phyloP scores from a whole-genome alignment of 2,888 invertebrate genomes.

The Lysandra coridon region DNA sequence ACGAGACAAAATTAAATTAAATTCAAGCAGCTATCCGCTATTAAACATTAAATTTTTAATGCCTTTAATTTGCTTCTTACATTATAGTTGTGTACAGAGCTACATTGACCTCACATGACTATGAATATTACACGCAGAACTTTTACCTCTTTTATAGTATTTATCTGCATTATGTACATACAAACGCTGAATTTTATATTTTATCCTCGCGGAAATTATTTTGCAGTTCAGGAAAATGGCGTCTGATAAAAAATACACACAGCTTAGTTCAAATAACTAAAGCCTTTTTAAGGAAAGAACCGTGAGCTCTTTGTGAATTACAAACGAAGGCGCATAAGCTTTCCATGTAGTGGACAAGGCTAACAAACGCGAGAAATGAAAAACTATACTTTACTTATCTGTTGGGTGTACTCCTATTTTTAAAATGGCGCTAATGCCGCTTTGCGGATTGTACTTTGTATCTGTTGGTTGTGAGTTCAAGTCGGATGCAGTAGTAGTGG shows the following conservation, averaged over 20 bases:
- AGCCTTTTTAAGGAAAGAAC: conserved; percentile 22
- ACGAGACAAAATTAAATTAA: too few species aligned
- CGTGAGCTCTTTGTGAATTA: conserved; percentile 28
- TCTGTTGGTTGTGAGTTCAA: not conserved
- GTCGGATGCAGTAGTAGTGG: not conserved
- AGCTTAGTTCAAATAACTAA: conserved; percentile 23
- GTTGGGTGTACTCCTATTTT: not conserved
- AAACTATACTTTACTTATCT: not conserved
- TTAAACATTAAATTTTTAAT: too few species aligned
- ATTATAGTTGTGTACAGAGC: too few species aligned
- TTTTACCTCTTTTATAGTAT: not conserved
- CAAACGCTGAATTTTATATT: not conserved
- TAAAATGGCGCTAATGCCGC: not conserved
- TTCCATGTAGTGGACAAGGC: conserved; percentile 14
- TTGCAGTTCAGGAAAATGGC: conserved; percentile 23
- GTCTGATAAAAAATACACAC: conserved; percentile 26
- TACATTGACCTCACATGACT: too few species aligned
- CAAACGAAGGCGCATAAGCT: conserved; percentile 27
- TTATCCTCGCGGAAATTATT: not conserved
- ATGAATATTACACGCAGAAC: too few species aligned
- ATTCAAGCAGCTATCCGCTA: too few species aligned
- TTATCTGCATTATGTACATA: not conserved
- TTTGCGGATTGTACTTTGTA: not conserved
- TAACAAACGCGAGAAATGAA: conserved; percentile 20
- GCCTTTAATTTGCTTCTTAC: too few species aligned